Conservation (phyloP, 2,113 vertebrate species). For the Chaenogobius annularis region DNA sequence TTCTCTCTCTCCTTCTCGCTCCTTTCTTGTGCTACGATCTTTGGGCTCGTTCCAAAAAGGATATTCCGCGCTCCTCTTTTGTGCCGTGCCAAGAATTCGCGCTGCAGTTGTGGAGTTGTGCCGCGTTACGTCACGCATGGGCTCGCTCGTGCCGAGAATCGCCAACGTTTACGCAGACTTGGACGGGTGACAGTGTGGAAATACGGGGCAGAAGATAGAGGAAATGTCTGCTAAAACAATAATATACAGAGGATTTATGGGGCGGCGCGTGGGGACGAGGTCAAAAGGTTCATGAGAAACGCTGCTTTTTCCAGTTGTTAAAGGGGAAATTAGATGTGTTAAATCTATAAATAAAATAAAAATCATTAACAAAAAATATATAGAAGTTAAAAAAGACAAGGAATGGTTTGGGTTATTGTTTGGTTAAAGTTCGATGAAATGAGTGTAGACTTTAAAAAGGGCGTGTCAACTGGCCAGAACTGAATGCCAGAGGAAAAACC, state of each 20-base stretch:
- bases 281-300: background rate
- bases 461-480: background rate
- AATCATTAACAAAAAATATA: no score
- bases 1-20: background rate
- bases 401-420: background rate
- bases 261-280: background rate
- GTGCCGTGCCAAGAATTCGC: conserved; percentile 51
- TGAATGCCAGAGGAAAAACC: background rate
- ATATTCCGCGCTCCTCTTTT: conserved; percentile 57
- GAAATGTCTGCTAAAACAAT: background rate
- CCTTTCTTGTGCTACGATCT: conserved; percentile 26
- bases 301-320: background rate
- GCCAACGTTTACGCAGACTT: conserved; percentile 43
- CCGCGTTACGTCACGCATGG: conserved; percentile 63
- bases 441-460: background rate
- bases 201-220: conserved; percentile 3
- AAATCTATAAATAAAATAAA: no score
- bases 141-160: conserved; percentile 26
- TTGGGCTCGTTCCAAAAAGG: conserved; percentile 57
- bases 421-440: background rate
- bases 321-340: background rate
- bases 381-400: no score
- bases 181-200: conserved; percentile 5
- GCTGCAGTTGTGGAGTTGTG: conserved; percentile 42
- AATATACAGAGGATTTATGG: background rate